Evolutionary conservation across 2,797 vertebrate species (phyloP), one percentile per base, ranked within the genome.

Genomic region (Gorsachius magnificus): DNA sequence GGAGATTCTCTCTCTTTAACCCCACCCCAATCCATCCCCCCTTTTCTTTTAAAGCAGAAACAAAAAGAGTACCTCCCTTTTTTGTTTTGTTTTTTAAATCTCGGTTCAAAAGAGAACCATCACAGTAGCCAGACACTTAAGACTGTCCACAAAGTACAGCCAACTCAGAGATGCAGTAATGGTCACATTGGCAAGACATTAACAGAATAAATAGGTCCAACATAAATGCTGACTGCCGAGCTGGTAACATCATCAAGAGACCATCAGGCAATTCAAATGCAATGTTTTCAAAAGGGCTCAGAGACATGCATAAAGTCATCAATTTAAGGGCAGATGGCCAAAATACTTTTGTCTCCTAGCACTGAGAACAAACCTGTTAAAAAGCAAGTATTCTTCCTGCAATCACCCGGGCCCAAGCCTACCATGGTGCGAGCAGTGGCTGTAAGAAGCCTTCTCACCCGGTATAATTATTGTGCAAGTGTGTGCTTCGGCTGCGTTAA

Each of bases 31-130:
- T 46, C 54, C 85, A 89, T 31, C 58, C 43, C 54, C 89, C 33
- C 89, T 31, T 66, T 64, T 85, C 68, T 96, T 96, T 92, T 68
- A 94, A 93, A 96, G 87, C 72, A 61, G 79, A 75, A 96, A 71
- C 20, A 87, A 76, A 70, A 88, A 78, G 12, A 61, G 71, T 83
- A 85, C 69, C 87, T 95, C 78, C 86, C 53, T 89, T 86, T 89
- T 87, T 81, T 60, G 36, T 25, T 68, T 10, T 31, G 45, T 51
- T 89, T 60, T 84, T 50, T 14, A 51, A 61, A 89, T 56, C 54
- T 83, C 0, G 1, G 72, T 83, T 92, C 87, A 69, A 87, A 92
- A 89, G 78, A 83, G 90, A 97, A 91, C 82, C 72, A 78, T 81
- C 88, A 92, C 93, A 95, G 90, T 35, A 96, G 81, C 69, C 82